Evolutionary conservation across 2,113 vertebrate genomes (phyloP), one percentile per base, ranked within the genome.

Genomic region (Apteryx mantelli): DNA sequence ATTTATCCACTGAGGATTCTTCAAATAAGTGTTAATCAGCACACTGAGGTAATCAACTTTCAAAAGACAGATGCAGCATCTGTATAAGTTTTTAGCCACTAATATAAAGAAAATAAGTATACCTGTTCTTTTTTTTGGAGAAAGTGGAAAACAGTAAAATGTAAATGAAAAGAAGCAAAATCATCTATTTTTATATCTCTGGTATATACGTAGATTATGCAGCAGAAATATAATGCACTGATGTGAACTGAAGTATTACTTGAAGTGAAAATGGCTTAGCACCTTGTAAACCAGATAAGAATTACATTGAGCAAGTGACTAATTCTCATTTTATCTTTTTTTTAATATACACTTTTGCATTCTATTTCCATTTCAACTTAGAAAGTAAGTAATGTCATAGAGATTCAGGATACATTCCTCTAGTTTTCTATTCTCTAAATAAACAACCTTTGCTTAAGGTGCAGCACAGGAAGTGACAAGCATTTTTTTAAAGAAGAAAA

Each of bases 101-200:
- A 73, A 56, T 44, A 71, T 26, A 78, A 85, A 56, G 26, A 70
- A 88, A 86, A n/a, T 24, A 70, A 88, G 18, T 74, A 8, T 3
- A 38, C 4, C 3, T 80, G 7, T 70, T 52, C 0, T 5, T 74
- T 3, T 25, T 1, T 30, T 18, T 71, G 10, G 19, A 65, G 13
- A 64, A 83, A 50, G 6, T 30, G 13, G 50, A 42, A 26, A 40
- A 15, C 7, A 55, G 52, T 82, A 38, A 63, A 83, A 21, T n/a
- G 5, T 60, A 89, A 13, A 40, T 60, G 8, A 68, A 76, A 76
- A 61, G 14, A 79, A 79, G 8, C 3, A 48, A 82, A 86, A 42
- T 42, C 3, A 44, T 53, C 26, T 52, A 15, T 24, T 86, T 82
- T 61, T 70, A 8, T 91, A 64, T 75, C 34, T 76, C 14, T 82